These are phyloP conservation scores for Sinella curviseta DNA, from an alignment of 1,140 invertebrate genomes.

Conservation along the genomic window DNA sequence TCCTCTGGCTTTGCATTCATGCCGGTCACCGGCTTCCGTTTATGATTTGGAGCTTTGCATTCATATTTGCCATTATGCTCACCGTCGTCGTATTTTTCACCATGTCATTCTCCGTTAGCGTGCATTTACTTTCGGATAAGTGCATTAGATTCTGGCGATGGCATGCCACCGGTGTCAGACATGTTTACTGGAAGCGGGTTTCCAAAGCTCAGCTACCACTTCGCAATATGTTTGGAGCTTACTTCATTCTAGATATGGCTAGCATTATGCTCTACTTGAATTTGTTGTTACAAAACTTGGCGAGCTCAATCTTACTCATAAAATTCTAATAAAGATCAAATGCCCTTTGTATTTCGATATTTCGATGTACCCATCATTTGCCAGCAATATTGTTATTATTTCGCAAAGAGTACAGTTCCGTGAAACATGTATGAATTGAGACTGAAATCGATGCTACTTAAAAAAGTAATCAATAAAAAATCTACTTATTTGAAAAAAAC, in stretches of 20 bases:
- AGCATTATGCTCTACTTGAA: background rate
- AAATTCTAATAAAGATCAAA: too few species aligned
- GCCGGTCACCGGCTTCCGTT: background rate
- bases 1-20: background rate
- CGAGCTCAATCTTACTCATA: background rate
- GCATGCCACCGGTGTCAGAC: background rate
- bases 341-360: too few species aligned
- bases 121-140: background rate
- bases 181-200: background rate
- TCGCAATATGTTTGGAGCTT: background rate
- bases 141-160: background rate
- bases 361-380: too few species aligned
- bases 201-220: background rate
- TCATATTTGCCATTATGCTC: constrained; percentile 1
- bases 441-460: background rate
- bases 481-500: too few species aligned
- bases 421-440: too few species aligned
- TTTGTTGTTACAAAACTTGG: background rate
- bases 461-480: background rate
- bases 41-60: background rate
- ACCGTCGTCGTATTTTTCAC: constrained; percentile 2
- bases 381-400: too few species aligned
- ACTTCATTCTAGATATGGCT: background rate
- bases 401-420: too few species aligned
- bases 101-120: background rate